Evolutionary conservation across 2,113 vertebrate species (phyloP), one percentile per base, ranked within the genome.

Genomic region (Dipodomys ordii): DNA sequence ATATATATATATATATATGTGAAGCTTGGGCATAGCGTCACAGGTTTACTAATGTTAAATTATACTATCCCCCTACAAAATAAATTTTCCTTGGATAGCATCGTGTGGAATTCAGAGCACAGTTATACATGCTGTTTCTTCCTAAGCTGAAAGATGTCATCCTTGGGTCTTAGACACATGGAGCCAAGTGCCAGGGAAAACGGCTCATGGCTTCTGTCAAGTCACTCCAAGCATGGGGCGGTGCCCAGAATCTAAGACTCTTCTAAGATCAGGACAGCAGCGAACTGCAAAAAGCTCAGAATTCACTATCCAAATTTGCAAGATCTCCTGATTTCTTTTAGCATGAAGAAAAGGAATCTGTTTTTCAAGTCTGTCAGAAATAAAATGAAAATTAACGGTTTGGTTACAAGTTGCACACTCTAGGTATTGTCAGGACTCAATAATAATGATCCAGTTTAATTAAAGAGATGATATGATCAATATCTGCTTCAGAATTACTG

Each of bases 41-140:
- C 22, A 28, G 2, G 7, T 35, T 68, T 62, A 88, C 12, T 64
- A 76, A 20, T 64, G 13, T 27, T 18, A 62, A 60, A 49, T 67
- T 35, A 72, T 64, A 2, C 77, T 68, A 65, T 71, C 89, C 80
- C 95, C 3, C 30, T 62, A 89, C 82, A 44, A 62, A 95, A 23
- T 23, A 60, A 89, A 91, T 35, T 92, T 96, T 93, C 57, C 78
- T 92, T 90, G 87, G 85, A 90, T 83, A 80, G 81, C 5, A 85
- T 44, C 53, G 46, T 71, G 22, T 27, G n/a, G 65, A 83, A 87
- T 44, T 85, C 27, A 91, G 53, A 88, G 87, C 67, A 83, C 86
- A 44, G 78, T 85, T 96, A 83, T 88, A 95, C 73, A 53, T 60
- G 89, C 71, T 88, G 78, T 44, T 64, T 69, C 60, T 74, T 53